Evolutionary conservation across 2,888 invertebrate species (phyloP), one percentile per base, ranked within the genome.

Genomic region (Chymomyza procnemis): DNA sequence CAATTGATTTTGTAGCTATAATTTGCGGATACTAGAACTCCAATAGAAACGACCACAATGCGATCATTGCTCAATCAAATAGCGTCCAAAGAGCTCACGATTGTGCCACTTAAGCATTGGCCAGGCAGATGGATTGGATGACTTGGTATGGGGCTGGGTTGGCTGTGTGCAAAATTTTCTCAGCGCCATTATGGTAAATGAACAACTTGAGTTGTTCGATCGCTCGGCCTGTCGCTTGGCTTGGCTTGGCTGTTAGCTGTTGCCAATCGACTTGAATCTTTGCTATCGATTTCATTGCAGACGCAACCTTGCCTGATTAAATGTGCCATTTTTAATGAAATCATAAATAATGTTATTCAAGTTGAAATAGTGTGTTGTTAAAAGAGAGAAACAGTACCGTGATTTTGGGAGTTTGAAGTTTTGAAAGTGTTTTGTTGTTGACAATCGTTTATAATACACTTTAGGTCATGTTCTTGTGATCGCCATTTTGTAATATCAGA

Each of bases 1-100:
- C 63, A 63, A 63, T 63, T 56, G 63, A 57, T 63, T 63, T 52
- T 58, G 30, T 22, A 34, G 50, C 64, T 54, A 54, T 50, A 57
- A 64, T 64, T 64, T 57, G 64, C 58, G 48, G 22, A 8, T 22
- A 26, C 26, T 26, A 46, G 14, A 60, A 60, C 60, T n/a, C 54
- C 9, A 41, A 54, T 61, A 64, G 50, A 58, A 52, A 64, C 68
- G 55, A 61, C 52, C 34, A 26, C 66, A 66, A 68, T 65, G 48
- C 69, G 71, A 80, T 80, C 87, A 86, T 86, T 88, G 85, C 88
- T 85, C 82, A 85, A 85, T 88, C 87, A 80, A 79, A 85, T 75
- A 78, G 80, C 85, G 85, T 85, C 77, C 85, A 84, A 67, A 73
- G 67, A 62, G 67, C 74, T 79, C 85, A 85, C 85, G 85, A 85